Conservation (phyloP, 1,140 invertebrate species). For the Eubasilissa regina region DNA sequence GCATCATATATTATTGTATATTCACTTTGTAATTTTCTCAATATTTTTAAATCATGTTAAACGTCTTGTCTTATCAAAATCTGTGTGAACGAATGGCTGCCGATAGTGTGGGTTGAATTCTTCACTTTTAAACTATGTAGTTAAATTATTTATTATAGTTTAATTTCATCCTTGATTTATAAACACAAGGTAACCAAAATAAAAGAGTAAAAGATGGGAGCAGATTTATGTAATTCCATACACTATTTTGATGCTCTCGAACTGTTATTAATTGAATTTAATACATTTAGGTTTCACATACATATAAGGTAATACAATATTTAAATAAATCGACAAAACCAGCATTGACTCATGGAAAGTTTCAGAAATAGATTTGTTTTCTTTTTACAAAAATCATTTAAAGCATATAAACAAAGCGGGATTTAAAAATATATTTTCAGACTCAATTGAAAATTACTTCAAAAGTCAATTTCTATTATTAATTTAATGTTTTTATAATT, state of each 20-base stretch:
- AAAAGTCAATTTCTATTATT: neutral
- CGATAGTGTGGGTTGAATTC: too few relatives aligned
- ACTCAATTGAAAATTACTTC: neutral
- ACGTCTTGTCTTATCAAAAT: too few relatives aligned
- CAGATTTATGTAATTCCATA: slow-evolving; percentile 52
- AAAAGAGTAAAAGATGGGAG: slow-evolving; percentile 40
- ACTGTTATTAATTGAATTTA: slow-evolving; percentile 51
- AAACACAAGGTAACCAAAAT: neutral
- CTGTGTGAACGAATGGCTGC: too few relatives aligned
- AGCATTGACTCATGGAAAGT: too few relatives aligned
- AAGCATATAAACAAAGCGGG: neutral
- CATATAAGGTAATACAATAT: slow-evolving; percentile 12
- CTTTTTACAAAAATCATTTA: neutral
- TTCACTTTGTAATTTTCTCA: too few relatives aligned
- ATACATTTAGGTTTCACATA: slow-evolving; percentile 50
- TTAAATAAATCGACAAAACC: neutral
- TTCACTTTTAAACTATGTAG: too few relatives aligned
- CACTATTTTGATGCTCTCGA: slow-evolving; percentile 52
- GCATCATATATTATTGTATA: too few relatives aligned
- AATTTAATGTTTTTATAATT: neutral
- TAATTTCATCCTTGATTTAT: too few relatives aligned
- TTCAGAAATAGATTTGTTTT: neutral
- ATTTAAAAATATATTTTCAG: neutral
- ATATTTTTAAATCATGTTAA: too few relatives aligned
- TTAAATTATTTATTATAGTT: too few relatives aligned